phyloP scores from a whole-genome alignment of 1,140 invertebrate genomes.

The Anoplolepis gracilipes region DNA sequence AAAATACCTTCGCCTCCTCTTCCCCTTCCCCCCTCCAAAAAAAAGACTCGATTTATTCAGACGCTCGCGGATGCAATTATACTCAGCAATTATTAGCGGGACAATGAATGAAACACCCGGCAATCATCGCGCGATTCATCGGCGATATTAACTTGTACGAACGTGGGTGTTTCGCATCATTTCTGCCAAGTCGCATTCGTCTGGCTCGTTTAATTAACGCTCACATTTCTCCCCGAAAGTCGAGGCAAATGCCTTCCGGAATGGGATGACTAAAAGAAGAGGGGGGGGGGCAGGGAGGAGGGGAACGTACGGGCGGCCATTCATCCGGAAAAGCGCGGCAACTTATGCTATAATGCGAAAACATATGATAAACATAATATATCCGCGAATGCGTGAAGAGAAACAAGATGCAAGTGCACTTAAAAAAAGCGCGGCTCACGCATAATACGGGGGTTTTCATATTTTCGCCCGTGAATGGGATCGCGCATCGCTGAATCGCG shows the following conservation, averaged over 20 bases:
- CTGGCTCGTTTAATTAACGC: slow-evolving; percentile 55
- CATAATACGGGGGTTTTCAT: slow-evolving; percentile 80
- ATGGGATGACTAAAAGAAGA: slow-evolving; percentile 17
- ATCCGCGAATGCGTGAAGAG: slow-evolving; percentile 33
- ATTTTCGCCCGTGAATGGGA: slow-evolving; percentile 82
- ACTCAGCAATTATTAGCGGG: slow-evolving; percentile 31
- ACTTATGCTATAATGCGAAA: slow-evolving; percentile 78
- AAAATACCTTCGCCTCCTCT: too few relatives aligned
- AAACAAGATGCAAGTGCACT: not conserved
- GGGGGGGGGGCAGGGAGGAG: not conserved
- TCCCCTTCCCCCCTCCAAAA: too few relatives aligned
- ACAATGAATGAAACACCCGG: slow-evolving; percentile 39
- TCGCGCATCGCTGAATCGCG: slow-evolving; percentile 80
- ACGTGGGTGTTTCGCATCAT: slow-evolving; percentile 63
- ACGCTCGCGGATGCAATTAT: slow-evolving; percentile 46
- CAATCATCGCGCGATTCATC: slow-evolving; percentile 47
- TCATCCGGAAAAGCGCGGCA: slow-evolving; percentile 78
- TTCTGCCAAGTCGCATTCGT: slow-evolving; percentile 68
- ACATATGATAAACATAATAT: slow-evolving; percentile 81
- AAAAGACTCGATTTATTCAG: slow-evolving; percentile 41
- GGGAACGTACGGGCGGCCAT: slow-evolving; percentile 56
- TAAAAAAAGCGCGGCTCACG: slow-evolving; percentile 64
- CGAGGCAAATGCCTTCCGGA: not conserved
- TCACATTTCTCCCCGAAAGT: slow-evolving; percentile 25
- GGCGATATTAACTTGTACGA: slow-evolving; percentile 32